phyloP scores from a whole-genome alignment of 2,113 vertebrate genomes.

The Romanogobio albipinnatus region DNA sequence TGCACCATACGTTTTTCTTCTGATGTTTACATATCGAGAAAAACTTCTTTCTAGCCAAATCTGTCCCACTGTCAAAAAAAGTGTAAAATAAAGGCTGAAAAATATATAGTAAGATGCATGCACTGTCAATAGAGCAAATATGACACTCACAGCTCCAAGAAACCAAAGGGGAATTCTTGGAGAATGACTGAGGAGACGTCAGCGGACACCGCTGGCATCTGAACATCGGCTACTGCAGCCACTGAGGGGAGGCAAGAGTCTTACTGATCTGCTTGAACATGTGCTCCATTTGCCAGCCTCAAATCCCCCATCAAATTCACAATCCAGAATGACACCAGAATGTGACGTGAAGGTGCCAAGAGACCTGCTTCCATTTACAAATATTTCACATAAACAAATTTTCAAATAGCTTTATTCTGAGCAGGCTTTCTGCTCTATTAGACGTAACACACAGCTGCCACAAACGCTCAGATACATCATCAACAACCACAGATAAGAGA shows the following conservation, averaged over 20 bases:
- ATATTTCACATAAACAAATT: conserved; percentile 99
- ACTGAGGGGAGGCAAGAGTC: conserved; percentile 43
- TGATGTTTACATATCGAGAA: not conserved
- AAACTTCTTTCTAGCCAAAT: not conserved
- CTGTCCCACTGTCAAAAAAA: not conserved
- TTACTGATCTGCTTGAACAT: conserved; percentile 75
- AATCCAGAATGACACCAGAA: conserved; percentile 91
- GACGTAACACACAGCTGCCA: conserved; percentile 99
- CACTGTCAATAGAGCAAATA: conserved; percentile 31
- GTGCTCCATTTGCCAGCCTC: conserved; percentile 86
- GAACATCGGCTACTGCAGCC: conserved; percentile 35
- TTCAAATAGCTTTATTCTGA: conserved; percentile 98
- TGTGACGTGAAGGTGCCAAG: conserved; percentile 82
- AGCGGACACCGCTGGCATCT: conserved; percentile 48
- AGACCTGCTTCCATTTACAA: conserved; percentile 94
- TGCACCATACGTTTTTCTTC: not conserved
- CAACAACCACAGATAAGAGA: conserved; percentile 90
- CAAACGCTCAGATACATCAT: conserved; percentile 99
- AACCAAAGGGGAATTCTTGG: conserved; percentile 41
- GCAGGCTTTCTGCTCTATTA: conserved; percentile 99
- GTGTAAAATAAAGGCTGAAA: not conserved
- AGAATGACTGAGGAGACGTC: conserved; percentile 55
- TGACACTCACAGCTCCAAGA: conserved; percentile 27
- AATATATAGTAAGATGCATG: conserved; percentile 1
- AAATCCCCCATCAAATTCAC: conserved; percentile 88